Evolutionary conservation across 1,140 invertebrate species (phyloP).

Genomic region (Olivierus martensii): DNA sequence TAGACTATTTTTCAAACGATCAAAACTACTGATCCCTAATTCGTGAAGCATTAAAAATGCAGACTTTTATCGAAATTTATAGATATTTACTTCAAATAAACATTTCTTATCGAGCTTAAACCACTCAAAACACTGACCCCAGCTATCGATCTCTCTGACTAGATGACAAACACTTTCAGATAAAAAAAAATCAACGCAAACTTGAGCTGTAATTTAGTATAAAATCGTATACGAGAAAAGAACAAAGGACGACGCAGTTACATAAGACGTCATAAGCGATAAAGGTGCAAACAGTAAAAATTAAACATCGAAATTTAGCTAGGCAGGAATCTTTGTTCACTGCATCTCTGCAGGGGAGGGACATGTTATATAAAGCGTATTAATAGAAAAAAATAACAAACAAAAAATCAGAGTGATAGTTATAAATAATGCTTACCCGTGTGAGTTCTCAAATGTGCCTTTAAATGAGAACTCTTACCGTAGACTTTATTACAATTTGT

Average conservation of each 20-base stretch:
- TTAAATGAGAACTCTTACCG: conserved; percentile 65
- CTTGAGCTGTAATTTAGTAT: too few species aligned
- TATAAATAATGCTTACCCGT: conserved; percentile 32
- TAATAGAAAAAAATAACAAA: neutral
- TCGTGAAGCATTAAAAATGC: too few species aligned
- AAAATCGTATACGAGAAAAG: too few species aligned
- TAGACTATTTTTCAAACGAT: too few species aligned
- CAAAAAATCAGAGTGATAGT: neutral
- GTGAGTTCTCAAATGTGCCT: conserved; percentile 54
- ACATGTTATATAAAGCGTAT: neutral
- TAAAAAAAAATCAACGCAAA: too few species aligned
- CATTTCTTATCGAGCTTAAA: too few species aligned
- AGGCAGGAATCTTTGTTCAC: neutral
- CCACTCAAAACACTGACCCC: too few species aligned
- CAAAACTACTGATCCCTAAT: too few species aligned
- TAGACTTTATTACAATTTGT: conserved; percentile 58
- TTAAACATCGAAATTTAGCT: neutral
- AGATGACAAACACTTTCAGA: too few species aligned
- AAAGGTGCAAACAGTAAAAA: neutral
- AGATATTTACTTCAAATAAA: too few species aligned
- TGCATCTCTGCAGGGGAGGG: neutral
- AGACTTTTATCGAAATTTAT: too few species aligned
- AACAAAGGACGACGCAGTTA: neutral
- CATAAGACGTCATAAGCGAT: neutral
- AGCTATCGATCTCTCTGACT: too few species aligned